Base-by-base conservation (phyloP, 2,888 invertebrate species). In the Andrena haemorrhoa region DNA sequence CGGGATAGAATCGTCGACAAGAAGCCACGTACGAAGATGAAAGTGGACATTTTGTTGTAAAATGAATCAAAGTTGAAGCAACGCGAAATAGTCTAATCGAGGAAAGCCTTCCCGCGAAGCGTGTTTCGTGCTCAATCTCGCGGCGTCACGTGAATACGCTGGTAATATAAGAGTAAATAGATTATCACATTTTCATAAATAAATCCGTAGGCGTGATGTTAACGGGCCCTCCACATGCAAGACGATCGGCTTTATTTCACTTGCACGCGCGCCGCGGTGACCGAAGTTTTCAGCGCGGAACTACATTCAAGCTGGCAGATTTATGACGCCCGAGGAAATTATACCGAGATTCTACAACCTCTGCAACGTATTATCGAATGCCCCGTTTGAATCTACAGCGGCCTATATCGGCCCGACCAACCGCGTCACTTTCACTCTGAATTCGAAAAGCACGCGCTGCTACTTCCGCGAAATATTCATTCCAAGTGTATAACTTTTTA, bases 231-330 rank as follows among this genome's bases (percentile, higher is more conserved):
- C 66, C 56, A 35, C 41, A 47, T 72, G 69, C 82, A 69, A 80
- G 56, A 77, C 73, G 78, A 84, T 85, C 75, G 64, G 75, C 66
- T 85, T 83, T 80, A 77, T 77, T 76, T 73, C 85, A 61, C 60
- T 69, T 56, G 60, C 58, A 53, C 74, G 41, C 70, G 66, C 7
- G 35, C 71, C 35, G 31, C 16, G 68, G 84, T 75, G 84, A 79
- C 77, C 75, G 58, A 75, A 71, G 71, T 47, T 85, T 81, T 80
- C 77, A 84, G 58, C 82, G 65, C 74, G 68, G 23, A 71, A 79
- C 75, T 79, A 84, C 85, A 71, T 80, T 75, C 69, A 61, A 65
- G 53, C 68, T 79, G 75, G 69, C 82, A 79, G 74, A 87, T 84
- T 87, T 87, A 85, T 41, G 68, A 70, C 26, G 33, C 29, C 20